Percentiles rank a stretch among this genome's conserved stretches.
Conservation (phyloP, 2,888 invertebrate genomes). For the Hartigia nigra region DNA sequence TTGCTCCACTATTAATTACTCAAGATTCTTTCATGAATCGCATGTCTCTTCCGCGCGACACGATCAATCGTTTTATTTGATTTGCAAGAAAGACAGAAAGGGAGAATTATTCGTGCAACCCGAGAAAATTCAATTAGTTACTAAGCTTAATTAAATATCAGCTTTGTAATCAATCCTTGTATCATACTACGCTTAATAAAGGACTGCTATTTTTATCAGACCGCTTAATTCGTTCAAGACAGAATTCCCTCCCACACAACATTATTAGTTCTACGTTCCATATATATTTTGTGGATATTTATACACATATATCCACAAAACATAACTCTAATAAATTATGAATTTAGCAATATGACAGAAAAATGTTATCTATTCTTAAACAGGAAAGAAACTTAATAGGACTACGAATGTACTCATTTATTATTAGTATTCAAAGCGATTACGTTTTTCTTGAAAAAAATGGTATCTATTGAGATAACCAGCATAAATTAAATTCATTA, state of each 20-base stretch:
- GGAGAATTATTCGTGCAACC: conserved; percentile 11
- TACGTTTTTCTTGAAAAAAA: too few species aligned
- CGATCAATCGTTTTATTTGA: conserved; percentile 8
- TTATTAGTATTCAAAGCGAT: too few species aligned
- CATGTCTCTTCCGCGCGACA: conserved; percentile 45
- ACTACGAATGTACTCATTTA: neutral
- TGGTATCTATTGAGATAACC: neutral
- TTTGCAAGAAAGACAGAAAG: neutral
- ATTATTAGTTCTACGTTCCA: neutral
- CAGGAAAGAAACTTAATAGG: neutral
- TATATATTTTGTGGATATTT: too few species aligned
- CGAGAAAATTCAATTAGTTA: conserved; percentile 14
- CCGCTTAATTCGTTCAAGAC: neutral
- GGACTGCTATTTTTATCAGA: conserved; percentile 19
- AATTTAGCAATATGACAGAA: neutral
- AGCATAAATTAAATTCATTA: neutral
- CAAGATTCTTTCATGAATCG: neutral
- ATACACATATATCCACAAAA: neutral
- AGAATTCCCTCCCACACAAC: neutral
- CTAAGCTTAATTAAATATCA: neutral
- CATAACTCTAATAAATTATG: neutral
- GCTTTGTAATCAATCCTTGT: conserved; percentile 9
- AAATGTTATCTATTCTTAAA: neutral
- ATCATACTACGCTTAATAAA: conserved; percentile 18
- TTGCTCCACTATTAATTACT: neutral